Conservation (phyloP, 2,888 invertebrate genomes). For the Apantesis nais region DNA sequence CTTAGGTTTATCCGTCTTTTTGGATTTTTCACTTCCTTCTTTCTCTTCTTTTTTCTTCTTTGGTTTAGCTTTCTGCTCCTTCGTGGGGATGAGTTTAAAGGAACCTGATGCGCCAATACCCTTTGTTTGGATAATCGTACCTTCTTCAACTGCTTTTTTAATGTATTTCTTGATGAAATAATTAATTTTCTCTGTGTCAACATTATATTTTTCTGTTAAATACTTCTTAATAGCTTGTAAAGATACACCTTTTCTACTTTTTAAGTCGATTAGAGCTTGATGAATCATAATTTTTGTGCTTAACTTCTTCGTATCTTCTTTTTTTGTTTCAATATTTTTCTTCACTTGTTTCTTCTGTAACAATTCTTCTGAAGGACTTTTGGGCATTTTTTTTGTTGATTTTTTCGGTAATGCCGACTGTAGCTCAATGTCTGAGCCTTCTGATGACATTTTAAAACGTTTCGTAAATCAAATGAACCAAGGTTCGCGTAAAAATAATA, state of each 20-base stretch:
- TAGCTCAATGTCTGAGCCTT: slow-evolving; percentile 56
- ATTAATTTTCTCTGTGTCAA: slow-evolving; percentile 64
- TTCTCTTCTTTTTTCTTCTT: slow-evolving; percentile 35
- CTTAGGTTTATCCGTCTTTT: slow-evolving; percentile 36
- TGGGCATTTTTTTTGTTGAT: slow-evolving; percentile 42
- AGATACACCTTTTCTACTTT: slow-evolving; percentile 71
- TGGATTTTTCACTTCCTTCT: slow-evolving; percentile 33
- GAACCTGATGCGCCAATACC: slow-evolving; percentile 74
- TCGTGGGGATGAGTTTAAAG: slow-evolving; percentile 62
- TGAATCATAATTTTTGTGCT: slow-evolving; percentile 70
- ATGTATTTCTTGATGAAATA: slow-evolving; percentile 69
- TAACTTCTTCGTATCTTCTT: slow-evolving; percentile 55
- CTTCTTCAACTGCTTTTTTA: slow-evolving; percentile 67
- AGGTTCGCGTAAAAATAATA: neutral
- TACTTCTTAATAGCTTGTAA: slow-evolving; percentile 75
- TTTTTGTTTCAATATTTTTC: slow-evolving; percentile 1
- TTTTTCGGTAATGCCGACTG: slow-evolving; percentile 45
- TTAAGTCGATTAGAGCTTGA: slow-evolving; percentile 63
- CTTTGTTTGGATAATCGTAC: slow-evolving; percentile 67
- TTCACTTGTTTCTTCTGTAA: slow-evolving; percentile 21
- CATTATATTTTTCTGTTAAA: slow-evolving; percentile 61
- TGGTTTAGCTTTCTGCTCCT: slow-evolving; percentile 50
- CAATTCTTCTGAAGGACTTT: slow-evolving; percentile 44
- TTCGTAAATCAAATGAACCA: neutral
- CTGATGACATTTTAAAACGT: slow-evolving; percentile 43